phyloP scores from a whole-genome alignment of 2,797 vertebrate genomes.

The Rostrhamus sociabilis region DNA sequence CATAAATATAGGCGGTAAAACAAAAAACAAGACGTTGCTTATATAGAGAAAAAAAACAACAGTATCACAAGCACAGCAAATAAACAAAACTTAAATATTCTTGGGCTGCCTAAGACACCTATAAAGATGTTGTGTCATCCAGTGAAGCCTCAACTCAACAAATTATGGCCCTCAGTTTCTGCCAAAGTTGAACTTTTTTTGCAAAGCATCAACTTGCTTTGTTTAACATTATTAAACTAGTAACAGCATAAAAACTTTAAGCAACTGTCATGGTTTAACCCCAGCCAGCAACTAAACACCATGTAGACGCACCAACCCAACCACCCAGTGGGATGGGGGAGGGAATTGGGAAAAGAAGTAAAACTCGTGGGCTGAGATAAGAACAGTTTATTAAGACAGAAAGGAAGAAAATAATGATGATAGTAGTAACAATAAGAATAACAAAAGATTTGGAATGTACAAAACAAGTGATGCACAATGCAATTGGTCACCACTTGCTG shows the following conservation, averaged over 20 bases:
- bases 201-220: background rate
- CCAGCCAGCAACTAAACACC: too few relatives aligned
- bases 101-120: background rate
- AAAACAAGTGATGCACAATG: too few relatives aligned
- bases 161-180: background rate
- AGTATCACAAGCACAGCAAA: constrained; percentile 19
- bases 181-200: background rate
- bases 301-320: too few relatives aligned
- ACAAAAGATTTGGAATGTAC: too few relatives aligned
- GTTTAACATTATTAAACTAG: background rate
- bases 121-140: background rate
- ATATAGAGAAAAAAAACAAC: constrained; percentile 81
- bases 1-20: constrained; percentile 98
- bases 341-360: too few relatives aligned
- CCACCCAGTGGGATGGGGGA: too few relatives aligned
- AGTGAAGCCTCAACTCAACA: background rate
- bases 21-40: constrained; percentile 98
- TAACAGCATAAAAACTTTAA: background rate
- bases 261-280: background rate
- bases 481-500: too few relatives aligned
- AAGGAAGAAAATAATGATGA: too few relatives aligned
- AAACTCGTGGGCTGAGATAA: too few relatives aligned
- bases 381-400: too few relatives aligned
- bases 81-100: background rate
- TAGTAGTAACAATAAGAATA: too few relatives aligned